phyloP scores from a whole-genome alignment of 2,113 vertebrate genomes.

The Sphaerodactylus townsendi region DNA sequence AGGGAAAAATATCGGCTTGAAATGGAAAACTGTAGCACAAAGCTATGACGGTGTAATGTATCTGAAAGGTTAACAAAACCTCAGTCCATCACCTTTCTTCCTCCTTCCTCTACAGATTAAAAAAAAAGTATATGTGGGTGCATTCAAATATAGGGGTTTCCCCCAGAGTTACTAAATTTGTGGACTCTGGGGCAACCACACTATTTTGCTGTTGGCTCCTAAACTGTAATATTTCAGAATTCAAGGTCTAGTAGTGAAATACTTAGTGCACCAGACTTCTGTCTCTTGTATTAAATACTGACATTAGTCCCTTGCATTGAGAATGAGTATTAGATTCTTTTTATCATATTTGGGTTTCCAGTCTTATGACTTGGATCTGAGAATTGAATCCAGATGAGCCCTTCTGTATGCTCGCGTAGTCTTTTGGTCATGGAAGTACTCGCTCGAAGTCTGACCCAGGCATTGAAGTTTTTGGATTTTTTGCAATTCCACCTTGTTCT shows the following conservation, averaged over 20 bases:
- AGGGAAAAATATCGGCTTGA: background rate
- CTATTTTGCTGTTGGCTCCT: background rate
- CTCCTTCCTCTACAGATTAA: background rate
- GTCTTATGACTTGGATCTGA: background rate
- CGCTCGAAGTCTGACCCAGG: too few species aligned
- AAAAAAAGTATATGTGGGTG: background rate
- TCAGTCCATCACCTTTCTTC: background rate
- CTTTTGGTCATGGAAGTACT: too few species aligned
- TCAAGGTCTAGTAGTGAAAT: background rate
- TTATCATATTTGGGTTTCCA: background rate
- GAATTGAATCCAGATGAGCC: background rate
- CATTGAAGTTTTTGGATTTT: background rate
- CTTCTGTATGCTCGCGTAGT: too few species aligned
- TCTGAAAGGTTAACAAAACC: background rate
- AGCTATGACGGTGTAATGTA: background rate
- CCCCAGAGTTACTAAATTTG: conserved; percentile 1
- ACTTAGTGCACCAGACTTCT: background rate
- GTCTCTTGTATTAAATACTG: too few species aligned
- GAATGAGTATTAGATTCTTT: background rate
- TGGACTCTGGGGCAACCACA: background rate
- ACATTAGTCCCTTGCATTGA: background rate
- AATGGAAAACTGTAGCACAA: background rate
- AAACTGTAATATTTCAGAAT: background rate
- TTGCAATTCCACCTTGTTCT: background rate
- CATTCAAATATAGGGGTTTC: conserved; percentile 7